These are phyloP conservation scores for Noctua comes DNA, from an alignment of 2,888 invertebrate genomes.

Conservation along the genomic window DNA sequence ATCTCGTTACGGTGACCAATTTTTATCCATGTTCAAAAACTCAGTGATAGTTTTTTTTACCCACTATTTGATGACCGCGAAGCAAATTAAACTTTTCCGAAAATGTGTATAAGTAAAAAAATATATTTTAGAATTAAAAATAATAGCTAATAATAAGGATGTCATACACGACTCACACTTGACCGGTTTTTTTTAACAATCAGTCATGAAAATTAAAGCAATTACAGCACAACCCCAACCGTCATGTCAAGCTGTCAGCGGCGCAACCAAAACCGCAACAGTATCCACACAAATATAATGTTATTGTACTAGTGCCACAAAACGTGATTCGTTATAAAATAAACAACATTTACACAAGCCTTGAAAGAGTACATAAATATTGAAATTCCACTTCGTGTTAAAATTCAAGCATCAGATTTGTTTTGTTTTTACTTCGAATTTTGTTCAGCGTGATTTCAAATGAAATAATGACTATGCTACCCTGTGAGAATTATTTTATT, in stretches of 20 bases:
- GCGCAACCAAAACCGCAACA: constrained; percentile 45
- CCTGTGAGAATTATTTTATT: too few relatives aligned
- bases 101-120: too few relatives aligned
- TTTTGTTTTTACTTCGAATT: not conserved
- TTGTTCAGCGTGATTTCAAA: not conserved
- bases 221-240: constrained; percentile 20
- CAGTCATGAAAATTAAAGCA: not conserved
- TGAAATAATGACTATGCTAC: not conserved
- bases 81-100: too few relatives aligned
- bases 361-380: constrained; percentile 11
- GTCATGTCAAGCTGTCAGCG: constrained; percentile 47
- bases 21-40: too few relatives aligned
- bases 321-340: constrained; percentile 27
- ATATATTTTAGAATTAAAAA: too few relatives aligned
- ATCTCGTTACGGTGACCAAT: too few relatives aligned
- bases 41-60: too few relatives aligned
- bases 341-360: constrained; percentile 3
- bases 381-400: constrained; percentile 1
- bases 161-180: not conserved
- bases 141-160: too few relatives aligned
- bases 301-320: constrained; percentile 26
- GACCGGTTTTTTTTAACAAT: not conserved
- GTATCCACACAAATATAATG: not conserved
- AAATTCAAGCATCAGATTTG: not conserved
- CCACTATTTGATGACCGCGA: too few relatives aligned